These are phyloP conservation scores for Syritta pipiens DNA, from an alignment of 2,888 invertebrate genomes.

Conservation along the genomic window DNA sequence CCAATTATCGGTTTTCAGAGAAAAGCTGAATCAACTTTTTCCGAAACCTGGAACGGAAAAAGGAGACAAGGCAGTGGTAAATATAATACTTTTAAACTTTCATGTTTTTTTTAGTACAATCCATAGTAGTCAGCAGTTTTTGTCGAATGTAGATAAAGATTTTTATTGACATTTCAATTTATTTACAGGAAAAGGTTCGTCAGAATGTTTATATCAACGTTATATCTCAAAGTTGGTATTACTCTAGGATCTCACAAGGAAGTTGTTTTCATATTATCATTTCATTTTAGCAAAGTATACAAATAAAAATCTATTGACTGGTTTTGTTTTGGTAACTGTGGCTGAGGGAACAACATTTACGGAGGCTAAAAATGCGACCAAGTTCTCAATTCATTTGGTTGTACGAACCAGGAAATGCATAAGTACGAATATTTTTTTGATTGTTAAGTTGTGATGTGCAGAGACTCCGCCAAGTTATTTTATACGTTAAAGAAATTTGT, in stretches of 20 bases:
- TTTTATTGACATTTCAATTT: neutral
- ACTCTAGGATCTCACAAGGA: no score
- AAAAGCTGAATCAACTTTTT: constrained; percentile 39
- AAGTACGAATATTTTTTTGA: no score
- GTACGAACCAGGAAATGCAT: constrained; percentile 76
- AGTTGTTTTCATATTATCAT: constrained; percentile 39
- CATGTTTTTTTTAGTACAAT: neutral
- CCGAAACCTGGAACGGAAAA: neutral
- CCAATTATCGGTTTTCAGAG: constrained; percentile 14
- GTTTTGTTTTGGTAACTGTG: constrained; percentile 76
- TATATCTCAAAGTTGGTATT: constrained; percentile 77
- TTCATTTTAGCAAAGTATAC: constrained; percentile 74
- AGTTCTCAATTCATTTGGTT: constrained; percentile 75
- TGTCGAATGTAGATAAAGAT: neutral
- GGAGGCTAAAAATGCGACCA: constrained; percentile 60
- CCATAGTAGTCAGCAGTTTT: neutral
- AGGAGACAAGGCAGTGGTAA: constrained; percentile 27
- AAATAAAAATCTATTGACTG: constrained; percentile 74
- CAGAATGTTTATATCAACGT: constrained; percentile 71
- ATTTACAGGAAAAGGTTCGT: constrained; percentile 71
- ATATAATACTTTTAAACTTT: neutral
- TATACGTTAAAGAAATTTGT: no score
- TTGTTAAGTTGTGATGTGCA: no score
- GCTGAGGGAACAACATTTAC: constrained; percentile 64
- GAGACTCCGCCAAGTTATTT: no score